Base-by-base conservation (phyloP, 2,113 vertebrate species). In the Osmerus eperlanus region DNA sequence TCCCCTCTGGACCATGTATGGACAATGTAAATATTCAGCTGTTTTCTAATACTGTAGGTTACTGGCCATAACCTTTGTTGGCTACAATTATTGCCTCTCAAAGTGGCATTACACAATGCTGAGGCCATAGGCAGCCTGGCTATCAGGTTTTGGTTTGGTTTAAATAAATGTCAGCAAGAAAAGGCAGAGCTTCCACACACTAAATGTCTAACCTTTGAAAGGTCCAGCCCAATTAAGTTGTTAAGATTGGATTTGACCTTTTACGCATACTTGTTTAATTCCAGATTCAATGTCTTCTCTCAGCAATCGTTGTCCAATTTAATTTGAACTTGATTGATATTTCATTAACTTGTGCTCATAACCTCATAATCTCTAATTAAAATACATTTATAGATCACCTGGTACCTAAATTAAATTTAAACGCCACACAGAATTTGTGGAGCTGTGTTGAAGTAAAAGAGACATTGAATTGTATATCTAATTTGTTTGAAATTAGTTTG, bases 191-290 rank as follows among this genome's bases (percentile, higher is more conserved):
- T 72, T 71, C 54, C 19, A 55, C 3, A 3, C 55, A 71, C 79
- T 83, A 82, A 78, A 72, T 0, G 18, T n/a, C 60, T 54, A 15
- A 55, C 60, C 64, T 78, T 82, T 76, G 59, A 78, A 68, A 69
- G 58, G 73, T 70, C 71, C 74, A 15, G 67, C 73, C 65, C 78
- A 83, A 88, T 86, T 25, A 78, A 75, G 70, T 74, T 51, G 74
- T 75, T 85, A 70, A 65, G 71, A 83, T 71, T 70, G 72, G 73
- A 78, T 83, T 82, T 90, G 83, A 70, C 86, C 86, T 89, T 90
- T 91, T 58, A 75, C 73, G 69, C 67, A 77, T 83, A 75, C 71
- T 83, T 83, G 83, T 89, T 88, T 65, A 88, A 78, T 86, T 80
- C 47, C 47, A 64, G 68, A 63, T 12, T 69, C 67, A 81, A 55